These are phyloP conservation scores for Agrochola lychnidis DNA, from an alignment of 2,888 invertebrate genomes.

Conservation along the genomic window DNA sequence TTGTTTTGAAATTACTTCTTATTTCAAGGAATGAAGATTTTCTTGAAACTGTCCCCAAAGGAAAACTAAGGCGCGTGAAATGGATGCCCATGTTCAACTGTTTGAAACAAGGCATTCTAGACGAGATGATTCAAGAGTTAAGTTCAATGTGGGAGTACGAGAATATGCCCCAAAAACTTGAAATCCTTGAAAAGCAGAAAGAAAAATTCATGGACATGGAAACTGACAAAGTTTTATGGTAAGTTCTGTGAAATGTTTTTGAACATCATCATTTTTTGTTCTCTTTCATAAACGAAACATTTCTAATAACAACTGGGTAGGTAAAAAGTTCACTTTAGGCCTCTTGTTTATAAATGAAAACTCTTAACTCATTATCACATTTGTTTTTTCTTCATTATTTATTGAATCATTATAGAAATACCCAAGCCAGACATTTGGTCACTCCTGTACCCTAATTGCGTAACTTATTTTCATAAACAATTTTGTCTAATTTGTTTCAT, in stretches of 20 bases:
- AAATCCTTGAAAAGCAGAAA: constrained; percentile 82
- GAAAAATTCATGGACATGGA: constrained; percentile 81
- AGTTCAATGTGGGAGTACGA: constrained; percentile 87
- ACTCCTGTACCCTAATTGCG: too few relatives aligned
- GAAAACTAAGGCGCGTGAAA: constrained; percentile 83
- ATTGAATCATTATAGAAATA: neutral
- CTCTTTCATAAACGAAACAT: too few relatives aligned
- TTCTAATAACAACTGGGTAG: too few relatives aligned
- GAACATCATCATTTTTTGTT: too few relatives aligned
- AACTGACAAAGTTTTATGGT: constrained; percentile 76
- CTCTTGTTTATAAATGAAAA: neutral
- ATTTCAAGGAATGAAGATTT: constrained; percentile 86
- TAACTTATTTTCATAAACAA: too few relatives aligned
- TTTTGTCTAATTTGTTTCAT: too few relatives aligned
- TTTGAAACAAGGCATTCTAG: constrained; percentile 83
- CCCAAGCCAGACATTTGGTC: too few relatives aligned
- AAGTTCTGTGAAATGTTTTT: constrained; percentile 45
- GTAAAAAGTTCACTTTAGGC: neutral
- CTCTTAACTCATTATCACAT: neutral
- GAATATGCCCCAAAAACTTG: constrained; percentile 83
- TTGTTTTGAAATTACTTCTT: neutral
- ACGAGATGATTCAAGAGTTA: constrained; percentile 85
- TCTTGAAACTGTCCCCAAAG: constrained; percentile 84
- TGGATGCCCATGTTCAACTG: constrained; percentile 87
- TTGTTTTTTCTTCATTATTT: neutral